Evolutionary conservation across 1,140 invertebrate species (phyloP), one percentile per base, ranked within the genome.

Genomic region (Zelostemma sp.): DNA sequence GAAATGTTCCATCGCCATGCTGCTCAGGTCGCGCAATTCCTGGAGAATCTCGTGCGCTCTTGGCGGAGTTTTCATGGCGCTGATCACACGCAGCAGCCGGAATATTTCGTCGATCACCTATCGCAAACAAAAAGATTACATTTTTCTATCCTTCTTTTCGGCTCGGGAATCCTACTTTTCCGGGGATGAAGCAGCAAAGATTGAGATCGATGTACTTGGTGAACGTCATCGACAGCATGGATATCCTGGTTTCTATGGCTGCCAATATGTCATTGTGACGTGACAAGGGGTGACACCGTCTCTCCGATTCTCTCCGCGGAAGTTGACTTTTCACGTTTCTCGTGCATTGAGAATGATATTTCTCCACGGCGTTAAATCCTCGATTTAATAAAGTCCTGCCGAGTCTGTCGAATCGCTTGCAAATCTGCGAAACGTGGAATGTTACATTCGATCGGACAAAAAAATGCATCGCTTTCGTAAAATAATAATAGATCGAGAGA

Each of bases 1-100:
- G 85, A 98, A 98, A 83, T 97, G 94, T 78, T 98, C 96, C 87
- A 97, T 97, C 0, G 95, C 95, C 96, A 97, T 97, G 18, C 95
- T 96, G 9, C 94, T 96, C 51, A 97, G 95, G 76, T 97, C 96
- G 1, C 95, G 84, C 1, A 97, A 76, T 79, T 97, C 95, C 80
- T 96, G 93, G 0, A 97, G 84, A 1, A 96, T 90, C 80, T 96
- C 95, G 77, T 95, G 93, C 0, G 93, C 90, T 12, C 93, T 86
- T 0, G 94, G 91, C 1, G 91, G 90, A 5, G 88, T 89, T 53
- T 88, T 87, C 6, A 89, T 89, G 11, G 87, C 87, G 64, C 91
- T 89, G 28, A 96, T 88, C 15, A 91, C 83, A 41, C 85, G 82
- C 16, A 97, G 84, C 0, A 97, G 91, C 60, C 89, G 87, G 74